phyloP scores from a whole-genome alignment of 2,797 vertebrate species.

The Galagoides demidoff region DNA sequence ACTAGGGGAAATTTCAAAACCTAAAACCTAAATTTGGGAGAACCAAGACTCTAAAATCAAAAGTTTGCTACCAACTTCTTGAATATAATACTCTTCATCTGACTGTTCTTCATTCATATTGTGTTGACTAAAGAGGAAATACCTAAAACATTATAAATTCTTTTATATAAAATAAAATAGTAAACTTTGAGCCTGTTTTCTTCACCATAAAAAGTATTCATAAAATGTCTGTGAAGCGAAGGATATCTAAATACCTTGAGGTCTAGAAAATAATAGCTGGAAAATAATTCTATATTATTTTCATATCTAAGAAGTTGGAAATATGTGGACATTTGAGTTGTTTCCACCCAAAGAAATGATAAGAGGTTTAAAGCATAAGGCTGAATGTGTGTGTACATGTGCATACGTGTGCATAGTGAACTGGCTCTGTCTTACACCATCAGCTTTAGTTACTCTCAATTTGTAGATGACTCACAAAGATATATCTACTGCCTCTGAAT shows the following conservation, averaged over 20 bases:
- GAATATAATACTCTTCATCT: not conserved
- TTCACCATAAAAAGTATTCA: not conserved
- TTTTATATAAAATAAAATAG: not conserved
- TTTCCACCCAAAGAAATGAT: not conserved
- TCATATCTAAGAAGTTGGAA: not conserved
- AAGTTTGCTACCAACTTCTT: not conserved
- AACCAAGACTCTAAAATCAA: not conserved
- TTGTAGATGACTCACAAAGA: not conserved
- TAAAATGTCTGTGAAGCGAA: not conserved
- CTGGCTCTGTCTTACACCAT: not conserved
- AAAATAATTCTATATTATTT: not conserved
- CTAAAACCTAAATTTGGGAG: not conserved
- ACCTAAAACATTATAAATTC: not conserved
- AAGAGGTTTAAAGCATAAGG: not conserved
- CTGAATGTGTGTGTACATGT: not conserved
- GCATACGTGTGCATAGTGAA: not conserved
- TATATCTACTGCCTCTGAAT: not conserved
- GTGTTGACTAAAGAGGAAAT: not conserved
- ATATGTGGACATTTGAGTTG: not conserved
- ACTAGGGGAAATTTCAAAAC: constrained; percentile 59
- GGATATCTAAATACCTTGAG: not conserved
- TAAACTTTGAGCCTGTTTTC: not conserved
- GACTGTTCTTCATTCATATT: not conserved
- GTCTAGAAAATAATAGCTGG: not conserved
- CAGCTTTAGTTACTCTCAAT: not conserved